Percentiles rank a stretch among this genome's conserved stretches.
Conservation (phyloP, 2,797 vertebrate genomes). For the Microctenopoma lineatum region DNA sequence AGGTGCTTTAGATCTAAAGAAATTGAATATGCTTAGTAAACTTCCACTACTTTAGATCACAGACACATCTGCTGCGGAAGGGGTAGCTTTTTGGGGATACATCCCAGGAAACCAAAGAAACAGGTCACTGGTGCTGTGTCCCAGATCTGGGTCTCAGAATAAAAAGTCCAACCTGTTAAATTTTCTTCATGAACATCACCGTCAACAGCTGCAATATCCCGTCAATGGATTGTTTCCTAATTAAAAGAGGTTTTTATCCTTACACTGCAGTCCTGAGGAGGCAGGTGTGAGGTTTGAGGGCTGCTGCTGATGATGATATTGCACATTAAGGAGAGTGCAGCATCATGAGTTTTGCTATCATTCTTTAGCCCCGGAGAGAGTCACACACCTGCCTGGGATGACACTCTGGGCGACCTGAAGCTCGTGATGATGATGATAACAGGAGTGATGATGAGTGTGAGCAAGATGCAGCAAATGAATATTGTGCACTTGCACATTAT, state of each 20-base stretch:
- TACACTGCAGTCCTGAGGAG: constrained; percentile 38
- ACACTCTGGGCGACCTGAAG: constrained; percentile 29
- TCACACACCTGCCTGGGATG: constrained; percentile 67
- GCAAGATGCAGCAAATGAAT: constrained; percentile 4
- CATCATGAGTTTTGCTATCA: constrained; percentile 67
- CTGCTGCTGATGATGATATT: constrained; percentile 57
- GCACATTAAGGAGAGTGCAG: constrained; percentile 76
- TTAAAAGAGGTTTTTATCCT: constrained; percentile 17
- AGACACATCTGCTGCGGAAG: constrained; percentile 16
- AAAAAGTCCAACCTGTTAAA: constrained; percentile 22
- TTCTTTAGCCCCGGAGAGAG: constrained; percentile 43
- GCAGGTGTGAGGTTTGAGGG: constrained; percentile 69
- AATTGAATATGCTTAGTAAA: constrained; percentile 28
- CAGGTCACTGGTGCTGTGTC: constrained; percentile 47
- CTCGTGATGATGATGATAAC: constrained; percentile 28
- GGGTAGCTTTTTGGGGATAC: constrained; percentile 24
- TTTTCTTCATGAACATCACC: neutral
- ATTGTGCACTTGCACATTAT: neutral
- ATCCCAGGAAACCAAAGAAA: constrained; percentile 47
- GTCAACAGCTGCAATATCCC: neutral
- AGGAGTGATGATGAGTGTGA: constrained; percentile 14
- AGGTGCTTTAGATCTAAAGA: constrained; percentile 66
- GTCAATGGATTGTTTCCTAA: constrained; percentile 19
- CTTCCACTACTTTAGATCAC: constrained; percentile 42
- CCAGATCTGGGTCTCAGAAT: constrained; percentile 49